phyloP scores from a whole-genome alignment of 1,140 invertebrate genomes.

The Papilio machaon region DNA sequence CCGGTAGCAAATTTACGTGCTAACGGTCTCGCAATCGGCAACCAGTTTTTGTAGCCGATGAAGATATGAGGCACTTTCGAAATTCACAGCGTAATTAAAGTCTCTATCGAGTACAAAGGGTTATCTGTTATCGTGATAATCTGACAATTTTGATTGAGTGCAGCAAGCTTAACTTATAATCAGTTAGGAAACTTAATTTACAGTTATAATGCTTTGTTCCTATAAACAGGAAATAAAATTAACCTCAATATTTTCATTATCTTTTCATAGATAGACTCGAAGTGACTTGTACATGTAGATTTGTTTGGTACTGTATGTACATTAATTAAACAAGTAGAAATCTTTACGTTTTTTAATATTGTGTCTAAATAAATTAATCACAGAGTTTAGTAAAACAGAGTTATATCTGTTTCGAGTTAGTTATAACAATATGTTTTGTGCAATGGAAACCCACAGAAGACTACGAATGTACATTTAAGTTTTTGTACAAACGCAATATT shows the following conservation, averaged over 20 bases:
- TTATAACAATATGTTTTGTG: no score
- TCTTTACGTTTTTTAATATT: no score
- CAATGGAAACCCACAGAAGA: no score
- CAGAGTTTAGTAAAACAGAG: no score
- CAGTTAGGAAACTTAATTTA: neutral
- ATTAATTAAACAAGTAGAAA: no score
- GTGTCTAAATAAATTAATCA: no score
- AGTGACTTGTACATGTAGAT: no score
- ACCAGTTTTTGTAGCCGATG: slow-evolving; percentile 70
- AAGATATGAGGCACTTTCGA: slow-evolving; percentile 72
- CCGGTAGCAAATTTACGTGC: slow-evolving; percentile 65
- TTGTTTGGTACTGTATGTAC: no score
- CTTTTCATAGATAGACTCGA: neutral
- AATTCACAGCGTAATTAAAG: slow-evolving; percentile 66
- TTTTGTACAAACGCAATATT: neutral
- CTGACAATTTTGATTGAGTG: slow-evolving; percentile 11
- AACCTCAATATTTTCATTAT: neutral
- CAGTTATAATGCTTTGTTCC: slow-evolving; percentile 1
- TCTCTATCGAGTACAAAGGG: slow-evolving; percentile 51
- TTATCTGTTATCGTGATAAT: slow-evolving; percentile 23
- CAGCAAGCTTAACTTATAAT: neutral
- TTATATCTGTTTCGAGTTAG: no score
- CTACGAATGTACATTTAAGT: neutral
- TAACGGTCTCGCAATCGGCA: slow-evolving; percentile 60
- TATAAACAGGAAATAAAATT: slow-evolving; percentile 9